Evolutionary conservation across 1,140 invertebrate genomes (phyloP).

Genomic region (Drosophila elegans): DNA sequence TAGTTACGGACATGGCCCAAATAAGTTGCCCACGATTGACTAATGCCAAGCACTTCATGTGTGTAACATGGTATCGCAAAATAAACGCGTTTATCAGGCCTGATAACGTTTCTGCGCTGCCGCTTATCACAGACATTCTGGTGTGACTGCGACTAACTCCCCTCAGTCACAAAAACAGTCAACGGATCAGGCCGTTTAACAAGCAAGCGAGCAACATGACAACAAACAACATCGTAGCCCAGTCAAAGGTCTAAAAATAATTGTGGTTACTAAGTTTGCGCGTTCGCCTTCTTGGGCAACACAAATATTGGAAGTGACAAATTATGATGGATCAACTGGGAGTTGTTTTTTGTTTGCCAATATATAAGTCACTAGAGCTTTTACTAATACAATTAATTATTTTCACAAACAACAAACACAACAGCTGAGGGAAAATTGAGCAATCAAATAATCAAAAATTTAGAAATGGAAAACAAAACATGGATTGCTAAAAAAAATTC

Average conservation of each 20-base stretch:
- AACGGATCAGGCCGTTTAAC: slow-evolving; percentile 14
- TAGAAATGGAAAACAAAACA: too few relatives aligned
- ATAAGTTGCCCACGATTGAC: slow-evolving; percentile 66
- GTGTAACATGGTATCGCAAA: slow-evolving; percentile 32
- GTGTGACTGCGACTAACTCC: slow-evolving; percentile 20
- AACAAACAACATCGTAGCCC: slow-evolving; percentile 4
- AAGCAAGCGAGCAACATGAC: slow-evolving; percentile 31
- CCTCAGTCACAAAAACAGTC: slow-evolving; percentile 8
- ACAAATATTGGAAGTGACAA: slow-evolving; percentile 11
- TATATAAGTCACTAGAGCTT: slow-evolving; percentile 9
- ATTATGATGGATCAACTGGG: slow-evolving; percentile 17
- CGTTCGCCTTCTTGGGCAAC: slow-evolving; percentile 1
- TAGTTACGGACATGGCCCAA: slow-evolving; percentile 61
- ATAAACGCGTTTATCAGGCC: slow-evolving; percentile 38
- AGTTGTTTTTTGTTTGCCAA: slow-evolving; percentile 2
- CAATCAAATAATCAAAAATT: background rate
- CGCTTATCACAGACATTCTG: slow-evolving; percentile 33
- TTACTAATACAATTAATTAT: background rate
- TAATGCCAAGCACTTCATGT: slow-evolving; percentile 29
- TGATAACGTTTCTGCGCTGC: slow-evolving; percentile 39
- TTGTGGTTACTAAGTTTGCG: slow-evolving; percentile 6
- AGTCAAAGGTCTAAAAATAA: slow-evolving; percentile 34
- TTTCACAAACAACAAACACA: background rate
- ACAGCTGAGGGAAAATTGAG: background rate
- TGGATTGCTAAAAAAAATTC: too few relatives aligned